Conservation (phyloP, 2,797 vertebrate genomes). For the Darevskia nairensis region DNA sequence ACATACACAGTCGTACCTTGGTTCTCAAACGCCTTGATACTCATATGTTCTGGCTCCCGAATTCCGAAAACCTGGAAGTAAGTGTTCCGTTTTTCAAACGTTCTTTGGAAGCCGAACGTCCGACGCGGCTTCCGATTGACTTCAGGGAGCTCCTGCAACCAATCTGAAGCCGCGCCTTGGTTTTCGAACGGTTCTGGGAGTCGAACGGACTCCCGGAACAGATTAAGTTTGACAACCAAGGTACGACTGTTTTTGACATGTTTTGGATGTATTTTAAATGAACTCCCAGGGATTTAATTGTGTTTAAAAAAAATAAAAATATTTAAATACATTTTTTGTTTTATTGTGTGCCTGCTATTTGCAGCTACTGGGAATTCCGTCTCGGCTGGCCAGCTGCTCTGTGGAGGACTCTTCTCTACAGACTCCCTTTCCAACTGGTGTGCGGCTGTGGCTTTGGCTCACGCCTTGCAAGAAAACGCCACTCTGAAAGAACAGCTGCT, state of each 20-base stretch:
- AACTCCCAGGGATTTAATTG: neutral
- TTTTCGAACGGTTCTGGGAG: too few relatives aligned
- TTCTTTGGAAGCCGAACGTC: too few relatives aligned
- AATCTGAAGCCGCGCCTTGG: too few relatives aligned
- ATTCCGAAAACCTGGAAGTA: too few relatives aligned
- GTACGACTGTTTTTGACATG: neutral
- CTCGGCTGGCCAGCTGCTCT: slow-evolving; percentile 95
- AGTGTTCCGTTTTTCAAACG: too few relatives aligned
- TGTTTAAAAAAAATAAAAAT: neutral
- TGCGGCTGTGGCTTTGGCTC: slow-evolving; percentile 94
- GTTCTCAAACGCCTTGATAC: too few relatives aligned
- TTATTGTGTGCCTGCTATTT: neutral
- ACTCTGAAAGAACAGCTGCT: slow-evolving; percentile 96
- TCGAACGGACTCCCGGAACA: too few relatives aligned
- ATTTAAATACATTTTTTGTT: neutral
- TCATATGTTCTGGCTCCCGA: too few relatives aligned
- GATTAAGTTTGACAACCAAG: too few relatives aligned
- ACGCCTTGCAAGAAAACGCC: slow-evolving; percentile 94
- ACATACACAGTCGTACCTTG: neutral
- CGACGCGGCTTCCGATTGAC: too few relatives aligned
- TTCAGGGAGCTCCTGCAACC: too few relatives aligned
- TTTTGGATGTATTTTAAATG: neutral
- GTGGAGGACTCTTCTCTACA: slow-evolving; percentile 94
- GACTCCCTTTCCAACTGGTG: slow-evolving; percentile 99
- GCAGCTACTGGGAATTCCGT: slow-evolving; percentile 90